These are phyloP conservation scores for Leptarthrus brevirostris DNA, from an alignment of 2,888 invertebrate species.

Conservation along the genomic window DNA sequence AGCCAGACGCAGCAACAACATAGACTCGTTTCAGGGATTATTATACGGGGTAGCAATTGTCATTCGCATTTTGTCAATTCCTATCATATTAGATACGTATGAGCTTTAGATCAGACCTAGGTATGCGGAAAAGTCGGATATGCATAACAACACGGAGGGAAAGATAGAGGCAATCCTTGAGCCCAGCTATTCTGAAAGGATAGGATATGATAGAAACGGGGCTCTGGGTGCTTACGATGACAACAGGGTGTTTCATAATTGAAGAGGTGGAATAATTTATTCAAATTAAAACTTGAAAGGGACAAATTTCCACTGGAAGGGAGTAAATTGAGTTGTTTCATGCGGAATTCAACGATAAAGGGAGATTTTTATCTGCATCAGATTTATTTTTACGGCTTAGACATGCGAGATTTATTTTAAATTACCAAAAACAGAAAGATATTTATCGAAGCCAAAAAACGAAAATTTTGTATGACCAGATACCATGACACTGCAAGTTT, in stretches of 20 bases:
- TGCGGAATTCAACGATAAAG: not conserved
- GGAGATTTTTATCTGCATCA: slow-evolving; percentile 10
- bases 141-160: slow-evolving; percentile 40
- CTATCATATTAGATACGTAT: slow-evolving; percentile 55
- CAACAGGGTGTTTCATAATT: slow-evolving; percentile 56
- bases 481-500: too few relatives aligned
- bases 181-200: not conserved
- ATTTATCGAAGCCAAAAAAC: too few relatives aligned
- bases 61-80: slow-evolving; percentile 50
- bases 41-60: slow-evolving; percentile 45
- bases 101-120: slow-evolving; percentile 55
- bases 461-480: too few relatives aligned
- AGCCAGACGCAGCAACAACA: slow-evolving; percentile 23
- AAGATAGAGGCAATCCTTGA: not conserved
- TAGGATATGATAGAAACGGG: not conserved
- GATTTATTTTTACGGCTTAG: not conserved
- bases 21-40: not conserved
- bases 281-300: slow-evolving; percentile 53
- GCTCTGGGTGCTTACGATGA: not conserved
- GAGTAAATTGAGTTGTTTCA: slow-evolving; percentile 46
- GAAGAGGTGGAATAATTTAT: slow-evolving; percentile 59
- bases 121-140: slow-evolving; percentile 57
- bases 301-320: slow-evolving; percentile 27
- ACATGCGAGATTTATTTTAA: too few relatives aligned
- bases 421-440: too few relatives aligned